Evolutionary conservation across 2,113 vertebrate genomes (phyloP).

Genomic region (Elgaria multicarinata): DNA sequence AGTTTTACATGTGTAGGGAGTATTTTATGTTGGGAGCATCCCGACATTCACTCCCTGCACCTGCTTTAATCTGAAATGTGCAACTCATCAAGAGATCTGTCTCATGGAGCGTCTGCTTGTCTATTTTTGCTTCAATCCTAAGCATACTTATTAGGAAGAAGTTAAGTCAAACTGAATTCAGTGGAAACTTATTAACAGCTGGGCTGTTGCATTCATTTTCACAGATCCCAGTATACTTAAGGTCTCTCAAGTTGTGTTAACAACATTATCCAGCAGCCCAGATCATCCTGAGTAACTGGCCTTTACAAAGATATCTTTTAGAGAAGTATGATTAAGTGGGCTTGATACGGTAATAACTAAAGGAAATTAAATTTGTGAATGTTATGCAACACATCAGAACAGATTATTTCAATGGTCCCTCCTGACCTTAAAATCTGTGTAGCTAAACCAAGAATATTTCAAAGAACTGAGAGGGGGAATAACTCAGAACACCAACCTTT

Average conservation of each 20-base stretch:
- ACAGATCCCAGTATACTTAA: neutral
- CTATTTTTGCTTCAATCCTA: neutral
- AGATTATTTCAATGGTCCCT: conserved; percentile 17
- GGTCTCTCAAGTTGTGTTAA: neutral
- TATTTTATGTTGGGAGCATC: neutral
- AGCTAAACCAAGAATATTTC: neutral
- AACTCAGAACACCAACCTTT: neutral
- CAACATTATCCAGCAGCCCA: neutral
- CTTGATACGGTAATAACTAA: conserved; percentile 7
- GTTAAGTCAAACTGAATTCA: neutral
- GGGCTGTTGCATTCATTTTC: neutral
- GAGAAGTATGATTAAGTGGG: conserved; percentile 9
- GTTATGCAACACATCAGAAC: conserved; percentile 27
- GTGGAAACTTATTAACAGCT: too few species aligned
- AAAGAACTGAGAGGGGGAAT: neutral
- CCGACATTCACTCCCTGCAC: neutral
- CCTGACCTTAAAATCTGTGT: conserved; percentile 25
- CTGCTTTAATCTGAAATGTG: neutral
- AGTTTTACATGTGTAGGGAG: neutral
- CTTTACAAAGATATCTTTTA: conserved; percentile 5
- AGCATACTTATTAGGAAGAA: neutral
- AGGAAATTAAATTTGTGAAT: conserved; percentile 29
- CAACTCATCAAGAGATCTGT: neutral
- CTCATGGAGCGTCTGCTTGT: neutral
- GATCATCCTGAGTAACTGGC: neutral